Conservation (phyloP, 2,113 vertebrate species). For the Australoheros scitulus region DNA sequence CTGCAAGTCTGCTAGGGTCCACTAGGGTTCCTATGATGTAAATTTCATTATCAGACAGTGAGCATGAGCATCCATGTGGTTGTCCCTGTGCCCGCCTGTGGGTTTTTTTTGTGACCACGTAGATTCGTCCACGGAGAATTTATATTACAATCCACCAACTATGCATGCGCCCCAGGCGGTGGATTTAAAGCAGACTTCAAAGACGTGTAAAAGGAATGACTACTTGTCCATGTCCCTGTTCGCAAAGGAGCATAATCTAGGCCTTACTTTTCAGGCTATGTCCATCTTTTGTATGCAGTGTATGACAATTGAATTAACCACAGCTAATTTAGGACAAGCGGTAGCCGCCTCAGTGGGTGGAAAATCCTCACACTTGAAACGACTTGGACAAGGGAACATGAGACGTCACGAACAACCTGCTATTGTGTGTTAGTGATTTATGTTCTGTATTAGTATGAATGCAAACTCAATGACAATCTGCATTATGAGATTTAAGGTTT, state of each 20-base stretch:
- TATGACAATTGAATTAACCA: background rate
- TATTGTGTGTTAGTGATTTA: background rate
- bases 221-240: background rate
- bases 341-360: background rate
- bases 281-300: background rate
- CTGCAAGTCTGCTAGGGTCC: background rate
- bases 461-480: background rate
- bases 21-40: rapidly evolving
- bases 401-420: too few relatives aligned
- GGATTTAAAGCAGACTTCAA: background rate
- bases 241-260: background rate
- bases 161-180: rapidly evolving
- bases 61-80: rapidly evolving
- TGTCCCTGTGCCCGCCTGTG: background rate
- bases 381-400: background rate
- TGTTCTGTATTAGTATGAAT: background rate
- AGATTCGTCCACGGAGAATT: too few relatives aligned
- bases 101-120: too few relatives aligned
- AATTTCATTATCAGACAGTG: rapidly evolving
- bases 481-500: background rate
- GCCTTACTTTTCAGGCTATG: background rate
- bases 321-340: background rate
- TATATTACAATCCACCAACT: too few relatives aligned
- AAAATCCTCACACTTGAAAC: background rate
- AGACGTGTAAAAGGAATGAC: background rate